These are phyloP conservation scores for Rhadina sibilatrix DNA, from an alignment of 2,113 vertebrate genomes.

Conservation along the genomic window DNA sequence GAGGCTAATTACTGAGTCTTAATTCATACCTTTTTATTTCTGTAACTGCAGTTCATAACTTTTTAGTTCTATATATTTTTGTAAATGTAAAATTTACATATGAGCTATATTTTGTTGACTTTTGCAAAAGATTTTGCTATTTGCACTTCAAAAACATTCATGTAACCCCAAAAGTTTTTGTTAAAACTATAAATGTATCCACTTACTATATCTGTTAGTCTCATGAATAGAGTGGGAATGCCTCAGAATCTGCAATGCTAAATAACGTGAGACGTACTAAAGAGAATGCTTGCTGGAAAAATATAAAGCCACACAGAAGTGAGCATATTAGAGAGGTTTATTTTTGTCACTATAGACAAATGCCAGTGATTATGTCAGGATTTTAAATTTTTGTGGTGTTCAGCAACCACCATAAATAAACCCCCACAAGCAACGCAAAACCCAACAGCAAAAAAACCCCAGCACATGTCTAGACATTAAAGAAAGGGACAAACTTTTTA, in stretches of 20 bases:
- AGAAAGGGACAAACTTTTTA: background rate
- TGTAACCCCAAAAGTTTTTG: background rate
- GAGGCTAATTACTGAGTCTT: background rate
- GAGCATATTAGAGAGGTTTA: background rate
- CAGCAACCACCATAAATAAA: background rate
- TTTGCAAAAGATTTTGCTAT: background rate
- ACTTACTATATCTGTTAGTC: background rate
- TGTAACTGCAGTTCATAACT: background rate
- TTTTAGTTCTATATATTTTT: background rate
- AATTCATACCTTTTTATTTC: background rate
- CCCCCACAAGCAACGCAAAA: background rate
- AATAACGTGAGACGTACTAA: background rate
- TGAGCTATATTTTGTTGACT: background rate
- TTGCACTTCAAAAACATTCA: background rate
- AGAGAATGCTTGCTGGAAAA: background rate
- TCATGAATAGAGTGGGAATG: background rate
- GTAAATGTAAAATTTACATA: background rate
- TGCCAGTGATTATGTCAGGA: background rate
- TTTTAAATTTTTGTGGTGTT: background rate
- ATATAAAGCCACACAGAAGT: background rate
- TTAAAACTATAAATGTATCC: slow-evolving; percentile 11
- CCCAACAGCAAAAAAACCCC: background rate
- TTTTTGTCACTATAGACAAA: background rate
- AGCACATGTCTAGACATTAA: background rate
- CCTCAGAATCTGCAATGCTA: slow-evolving; percentile 8